Base-by-base conservation (phyloP, 2,888 invertebrate genomes). In the Isotomurus palustris region DNA sequence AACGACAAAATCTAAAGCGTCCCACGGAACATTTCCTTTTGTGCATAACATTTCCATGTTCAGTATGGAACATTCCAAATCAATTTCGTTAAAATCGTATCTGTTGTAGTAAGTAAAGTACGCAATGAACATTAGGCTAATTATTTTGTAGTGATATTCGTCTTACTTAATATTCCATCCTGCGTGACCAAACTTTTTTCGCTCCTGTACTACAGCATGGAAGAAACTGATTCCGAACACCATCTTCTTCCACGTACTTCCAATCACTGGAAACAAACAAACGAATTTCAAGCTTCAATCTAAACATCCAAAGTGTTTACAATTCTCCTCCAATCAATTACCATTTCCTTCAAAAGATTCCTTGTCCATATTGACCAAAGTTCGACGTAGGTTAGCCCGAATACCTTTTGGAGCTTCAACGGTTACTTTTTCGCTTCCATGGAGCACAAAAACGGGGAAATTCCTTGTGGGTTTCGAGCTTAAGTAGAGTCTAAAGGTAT, bases 341-440 rank as follows among this genome's bases (percentile, higher is more conserved):
- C 88, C 78, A 74, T 91, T 84, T 62, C 84, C 81, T 76, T 92
- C 88, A 73, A 91, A 92, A 75, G 87, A 90, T 51, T 85, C 84
- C 47, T 83, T 83, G 28, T 84, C 81, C 74, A 93, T 82, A 73
- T 91, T 87, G 47, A 82, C 79, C 62, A 91, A 83, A 0, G 92
- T 89, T 71, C 91, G 82, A 68, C 88, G 85, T 1, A 95, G 81
- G 74, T 94, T 94, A 6, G 93, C 90, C 71, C 88, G 84, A 2
- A 94, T 78, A 1, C 94, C 94, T 75, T 90, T 92, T 0, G 94
- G 94, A 0, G 94, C 91, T 74, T 95, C 94, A 74, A 92, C 93
- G 0, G 93, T 94, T 53, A 94, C 88, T 78, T 94, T 94, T 0
- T 93, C 89, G 1, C 93, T 87, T 75, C 92, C 92, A 75, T 94